Evolutionary conservation across 30 jellyfish, hydroid and myxozoan species (phyloP), one percentile per base, ranked within the genome.

Genomic region (Rhopilema esculentum): DNA sequence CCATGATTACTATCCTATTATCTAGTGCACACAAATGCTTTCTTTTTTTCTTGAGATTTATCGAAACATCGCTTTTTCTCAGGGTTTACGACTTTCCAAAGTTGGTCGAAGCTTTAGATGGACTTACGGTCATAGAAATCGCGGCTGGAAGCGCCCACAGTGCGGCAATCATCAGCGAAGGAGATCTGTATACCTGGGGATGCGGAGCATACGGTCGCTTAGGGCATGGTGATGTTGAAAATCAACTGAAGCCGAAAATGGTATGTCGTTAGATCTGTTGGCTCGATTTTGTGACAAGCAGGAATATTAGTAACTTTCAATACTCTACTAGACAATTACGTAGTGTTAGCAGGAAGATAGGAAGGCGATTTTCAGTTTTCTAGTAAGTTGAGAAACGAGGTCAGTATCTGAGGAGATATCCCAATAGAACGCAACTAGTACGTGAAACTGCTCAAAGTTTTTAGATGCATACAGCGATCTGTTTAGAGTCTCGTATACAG

Each of bases 91-190:
- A 86, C 63, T 85, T 85, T 19, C 98, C 98, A 49, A 77, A 87
- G 40, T 66, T 79, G 65, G 53, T 92, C 18, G 98, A 92, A 86
- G 80, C 94, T 18, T 75, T 92, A 20, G 84, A 66, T 69, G 98
- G 98, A 2, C 33, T 67, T 1, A 72, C 82, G 0, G 94, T 92
- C 22, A 92, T 82, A 72, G 95, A 87, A 26, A 81, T 92, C 23
- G 91, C 98, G 1, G 90, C 96, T 68, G 98, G 98, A 23, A 88
- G 97, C 70, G 86, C 95, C 26, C 98, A 93, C 77, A 81, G 96
- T 74, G 98, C 98, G 8, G 97, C 96, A 15, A 71, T 93, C 69
- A 90, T 79, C 22, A 79, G 87, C 62, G 88, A 93, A 4, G 91
- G 92, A 20, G 95, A 93, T 33, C 63, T 93, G 77, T 93, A 88